A percentile compares a stretch with the other conserved stretches of the same genome.
Conservation (phyloP, 1,140 invertebrate genomes). For the Penaeus chinensis region DNA sequence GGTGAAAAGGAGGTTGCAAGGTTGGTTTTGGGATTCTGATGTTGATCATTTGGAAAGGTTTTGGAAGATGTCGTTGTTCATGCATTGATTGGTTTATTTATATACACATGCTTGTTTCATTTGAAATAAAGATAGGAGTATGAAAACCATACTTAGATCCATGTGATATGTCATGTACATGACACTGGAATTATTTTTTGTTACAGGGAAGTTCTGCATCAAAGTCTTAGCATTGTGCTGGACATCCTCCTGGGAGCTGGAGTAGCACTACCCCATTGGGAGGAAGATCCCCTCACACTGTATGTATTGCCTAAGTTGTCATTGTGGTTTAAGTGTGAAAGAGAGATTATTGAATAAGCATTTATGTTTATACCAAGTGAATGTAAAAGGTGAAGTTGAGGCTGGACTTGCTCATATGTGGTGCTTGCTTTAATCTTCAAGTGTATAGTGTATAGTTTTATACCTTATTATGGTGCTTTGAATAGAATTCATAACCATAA, state of each 20-base stretch:
- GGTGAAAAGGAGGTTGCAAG: constrained; percentile 52
- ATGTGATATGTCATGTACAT: not conserved
- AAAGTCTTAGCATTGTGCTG: constrained; percentile 45
- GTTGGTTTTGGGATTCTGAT: constrained; percentile 6
- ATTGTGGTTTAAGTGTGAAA: constrained; percentile 1
- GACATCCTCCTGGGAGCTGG: constrained; percentile 54
- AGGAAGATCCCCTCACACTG: constrained; percentile 46
- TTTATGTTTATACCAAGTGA: not conserved
- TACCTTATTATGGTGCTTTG: too few species aligned
- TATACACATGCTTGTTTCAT: not conserved
- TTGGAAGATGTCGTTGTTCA: not conserved
- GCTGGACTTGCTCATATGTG: too few species aligned
- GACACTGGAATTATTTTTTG: not conserved
- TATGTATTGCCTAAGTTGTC: constrained; percentile 36
- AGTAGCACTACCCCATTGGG: constrained; percentile 51
- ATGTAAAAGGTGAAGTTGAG: too few species aligned
- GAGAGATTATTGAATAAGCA: too few species aligned
- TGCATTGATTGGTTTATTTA: constrained; percentile 10
- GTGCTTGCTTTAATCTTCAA: too few species aligned
- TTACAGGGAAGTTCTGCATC: constrained; percentile 53
- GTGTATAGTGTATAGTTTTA: too few species aligned
- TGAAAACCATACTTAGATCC: too few species aligned
- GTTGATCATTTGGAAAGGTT: too few species aligned
- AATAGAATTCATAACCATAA: too few species aligned
- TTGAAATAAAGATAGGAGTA: too few species aligned